Base-by-base conservation (phyloP, 92 coral and sea anemone genomes). In the Montipora capitata region DNA sequence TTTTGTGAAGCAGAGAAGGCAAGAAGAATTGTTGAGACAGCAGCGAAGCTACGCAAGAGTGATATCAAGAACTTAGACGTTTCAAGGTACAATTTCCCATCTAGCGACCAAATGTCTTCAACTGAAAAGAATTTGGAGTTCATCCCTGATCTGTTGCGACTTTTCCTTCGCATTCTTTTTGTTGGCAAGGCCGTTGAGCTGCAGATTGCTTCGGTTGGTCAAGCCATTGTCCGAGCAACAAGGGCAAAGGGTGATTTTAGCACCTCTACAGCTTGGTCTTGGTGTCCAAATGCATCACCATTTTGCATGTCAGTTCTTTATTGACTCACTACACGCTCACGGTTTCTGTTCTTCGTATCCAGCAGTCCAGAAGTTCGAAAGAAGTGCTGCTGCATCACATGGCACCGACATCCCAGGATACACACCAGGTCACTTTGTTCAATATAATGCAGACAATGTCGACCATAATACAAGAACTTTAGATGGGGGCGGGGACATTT, bases 231-330 rank as follows among this genome's bases (percentile, higher is more conserved):
- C 7, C 92, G 88, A 57, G 89, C 95, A 13, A 54, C 79, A 20
- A 63, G 92, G 40, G 92, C 91, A 45, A 45, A 87, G 87, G 78
- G 89, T 49, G 7, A 35, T 91, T 9, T 11, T 87, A 39, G 92
- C 94, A 48, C 94, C 94, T 1, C 91, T 92, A 45, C 94, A 92
- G 69, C 86, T 92, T 27, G 90, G 95, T 11, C 89, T 83, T 11
- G 92, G 82, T n/a, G 72, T 92, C 4, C 89, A 87, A 44, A 88
- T 88, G 92, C 95, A 92, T 27, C 95, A 92, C 63, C 92, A 78
- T 38, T 87, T 87, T 35, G 89, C 81, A 16, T 91, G 92, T 12
- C 82, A 79, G 42, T 77, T 88, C 61, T 51, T 92, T 3, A 73
- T 88, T 9, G 95, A 92, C 45, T 65, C 79, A 9, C 74, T 92